Base-by-base conservation (phyloP, 2,797 vertebrate species). In the Sebastolobus alascanus region DNA sequence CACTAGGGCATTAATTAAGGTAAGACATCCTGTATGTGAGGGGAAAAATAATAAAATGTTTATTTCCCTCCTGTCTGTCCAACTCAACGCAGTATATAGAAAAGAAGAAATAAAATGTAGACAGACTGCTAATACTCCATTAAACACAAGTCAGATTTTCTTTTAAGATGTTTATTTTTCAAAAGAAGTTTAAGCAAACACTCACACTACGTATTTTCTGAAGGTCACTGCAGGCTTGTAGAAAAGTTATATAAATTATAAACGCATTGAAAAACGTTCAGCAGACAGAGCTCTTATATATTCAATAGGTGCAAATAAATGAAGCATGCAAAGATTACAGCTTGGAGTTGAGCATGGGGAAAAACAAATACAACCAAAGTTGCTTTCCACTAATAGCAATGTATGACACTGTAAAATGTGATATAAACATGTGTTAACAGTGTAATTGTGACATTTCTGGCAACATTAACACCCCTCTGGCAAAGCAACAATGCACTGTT, bases 401-500 rank as follows among this genome's bases (percentile, higher is more conserved):
- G 3, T 14, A 16, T 29, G 4, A 63, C 29, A 55, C 8, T 14
- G 5, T 35, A 50, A 59, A 27, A 33, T 31, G 5, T 70, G 11
- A 37, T 54, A 8, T 52, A n/a, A 27, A 60, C 3, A 9, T 1
- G 11, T 63, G 65, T 73, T 83, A 54, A 8, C 12, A 1, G 20
- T 64, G 13, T 8, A 2, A 31, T 35, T 54, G 58, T 55, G 25
- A 78, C 63, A 61, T 60, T 73, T 76, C 55, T 71, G 69, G 72
- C 31, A 63, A 38, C 65, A 35, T 33, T 40, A 50, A 79, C 33
- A 37, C 29, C 14, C 3, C 35, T 75, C 35, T 82, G 76, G 22
- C 72, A 43, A 33, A 59, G 29, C 46, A 72, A 71, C 65, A 79
- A 66, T 77, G 2, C 6, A 2, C 40, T 81, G 68, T 69, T 79